Base-by-base conservation (phyloP, 2,113 vertebrate species). In the Alouatta palliata region DNA sequence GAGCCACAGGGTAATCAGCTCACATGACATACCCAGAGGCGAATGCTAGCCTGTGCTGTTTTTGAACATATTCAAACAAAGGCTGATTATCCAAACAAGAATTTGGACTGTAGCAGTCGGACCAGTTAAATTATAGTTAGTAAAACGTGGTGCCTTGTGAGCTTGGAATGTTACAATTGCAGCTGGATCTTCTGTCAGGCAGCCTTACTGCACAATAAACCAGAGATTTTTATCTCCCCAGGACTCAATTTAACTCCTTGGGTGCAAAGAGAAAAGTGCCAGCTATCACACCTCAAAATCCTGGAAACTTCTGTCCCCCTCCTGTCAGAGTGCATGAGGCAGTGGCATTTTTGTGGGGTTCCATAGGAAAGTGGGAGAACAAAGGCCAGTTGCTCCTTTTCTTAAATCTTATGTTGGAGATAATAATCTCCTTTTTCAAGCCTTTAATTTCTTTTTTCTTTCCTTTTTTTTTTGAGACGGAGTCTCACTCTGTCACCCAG, bases 61-160 rank as follows among this genome's bases (percentile, higher is more conserved):
- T 98, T 96, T 97, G 97, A 98, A 95, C 98, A 96, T 98, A 98
- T 95, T 99, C 99, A 99, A 99, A 99, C 99, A 99, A 99, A 99
- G 99, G 98, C 97, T 98, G 98, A 99, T 99, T 99, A 99, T 99
- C 99, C 98, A 98, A 99, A 99, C 98, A 98, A 98, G 99, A 99
- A 99, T 98, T 98, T 98, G 98, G 98, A 98, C 98, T 98, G 98
- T 97, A 97, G 97, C 98, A 98, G 97, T 97, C 87, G 96, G 98
- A 97, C 97, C 98, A 97, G 98, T 98, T 98, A 99, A 99, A 98
- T 98, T 98, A 98, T 98, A 98, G 98, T 99, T 99, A 98, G 98
- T 98, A 98, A 99, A 99, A 99, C 98, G 99, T 99, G 98, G 99
- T 98, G 98, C 99, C 98, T 99, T 98, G 52, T 0, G 97, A 98